phyloP scores from a whole-genome alignment of 1,140 invertebrate genomes.

The Sipha flava region DNA sequence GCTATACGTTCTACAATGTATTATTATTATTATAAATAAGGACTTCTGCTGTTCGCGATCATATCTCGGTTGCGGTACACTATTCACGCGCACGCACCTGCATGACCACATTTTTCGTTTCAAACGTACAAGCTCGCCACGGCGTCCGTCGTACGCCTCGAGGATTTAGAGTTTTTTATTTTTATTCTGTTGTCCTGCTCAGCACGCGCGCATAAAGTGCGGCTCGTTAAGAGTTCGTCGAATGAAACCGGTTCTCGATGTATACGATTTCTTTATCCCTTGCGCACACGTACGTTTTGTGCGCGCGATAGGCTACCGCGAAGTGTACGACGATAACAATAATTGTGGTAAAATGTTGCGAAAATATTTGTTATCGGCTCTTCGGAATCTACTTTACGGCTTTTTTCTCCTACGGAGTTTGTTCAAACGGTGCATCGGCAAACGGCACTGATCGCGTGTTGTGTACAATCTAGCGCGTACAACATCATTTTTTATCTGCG shows the following conservation, averaged over 20 bases:
- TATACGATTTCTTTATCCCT: neutral
- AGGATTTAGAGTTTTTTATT: neutral
- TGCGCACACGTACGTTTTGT: neutral
- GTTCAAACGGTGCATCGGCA: too few relatives aligned
- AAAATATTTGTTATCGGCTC: conserved; percentile 3
- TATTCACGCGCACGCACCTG: too few relatives aligned
- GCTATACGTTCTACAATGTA: too few relatives aligned
- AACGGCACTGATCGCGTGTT: too few relatives aligned
- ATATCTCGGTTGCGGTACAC: too few relatives aligned
- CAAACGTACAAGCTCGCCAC: too few relatives aligned
- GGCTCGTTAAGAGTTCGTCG: conserved; percentile 13
- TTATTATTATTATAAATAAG: too few relatives aligned
- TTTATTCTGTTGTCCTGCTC: neutral
- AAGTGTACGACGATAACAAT: too few relatives aligned
- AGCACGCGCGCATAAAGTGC: neutral
- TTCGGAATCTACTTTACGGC: neutral
- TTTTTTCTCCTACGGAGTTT: too few relatives aligned
- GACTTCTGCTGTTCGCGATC: too few relatives aligned
- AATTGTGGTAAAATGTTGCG: neutral
- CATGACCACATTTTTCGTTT: too few relatives aligned
- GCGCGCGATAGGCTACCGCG: neutral
- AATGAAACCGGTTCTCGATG: conserved; percentile 18
- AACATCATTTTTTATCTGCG: neutral
- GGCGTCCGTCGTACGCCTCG: neutral
- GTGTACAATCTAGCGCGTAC: neutral